Base-by-base conservation (phyloP, 2,113 vertebrate species). In the Stomatorhinus ivindoensis region DNA sequence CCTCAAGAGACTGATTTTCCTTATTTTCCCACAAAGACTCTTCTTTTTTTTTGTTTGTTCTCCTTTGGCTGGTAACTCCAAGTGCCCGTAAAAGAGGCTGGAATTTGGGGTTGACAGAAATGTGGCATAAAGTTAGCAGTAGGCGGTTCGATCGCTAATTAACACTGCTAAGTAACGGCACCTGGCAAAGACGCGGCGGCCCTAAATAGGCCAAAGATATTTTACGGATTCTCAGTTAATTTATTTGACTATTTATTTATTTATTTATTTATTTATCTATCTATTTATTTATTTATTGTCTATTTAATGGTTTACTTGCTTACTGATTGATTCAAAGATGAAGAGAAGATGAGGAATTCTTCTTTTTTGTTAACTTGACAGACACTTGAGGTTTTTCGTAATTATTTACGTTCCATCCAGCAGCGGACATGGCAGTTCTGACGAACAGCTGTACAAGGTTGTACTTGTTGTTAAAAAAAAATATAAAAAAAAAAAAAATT, bases 271-370 rank as follows among this genome's bases (percentile, higher is more conserved):
- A 86, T 89, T 83, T 85, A 86, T 89, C 9, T 65, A 86, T 89
- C 9, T 65, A 86, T 73, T 89, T 87, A 86, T 44, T 88, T 90
- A 73, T 90, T 85, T 86, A 76, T 89, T 89, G 83, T 65, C 90
- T 96, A 96, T 96, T 96, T 96, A 96, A 95, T 91, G 95, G 95
- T 96, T 95, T 96, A 96, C 95, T 92, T 93, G 91, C 84, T 86
- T 90, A 84, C 88, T 92, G 92, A 90, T 90, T 94, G 91, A 93
- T 92, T 93, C 94, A 90, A 93, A 61, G 44, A 35, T 31, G 44
- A 88, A 17, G 17, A 42, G n/a, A 88, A 39, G 35, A 80, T 69
- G 61, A 69, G 10, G 61, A 69, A 69, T 69, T 80, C 15, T 84
- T 27, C 17, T 15, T 65, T 31, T 31, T 83, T 92, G 92, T 95